A percentile compares a stretch with the other conserved stretches of the same genome.
Conservation (phyloP, 2,797 vertebrate genomes). For the Gorsachius magnificus region DNA sequence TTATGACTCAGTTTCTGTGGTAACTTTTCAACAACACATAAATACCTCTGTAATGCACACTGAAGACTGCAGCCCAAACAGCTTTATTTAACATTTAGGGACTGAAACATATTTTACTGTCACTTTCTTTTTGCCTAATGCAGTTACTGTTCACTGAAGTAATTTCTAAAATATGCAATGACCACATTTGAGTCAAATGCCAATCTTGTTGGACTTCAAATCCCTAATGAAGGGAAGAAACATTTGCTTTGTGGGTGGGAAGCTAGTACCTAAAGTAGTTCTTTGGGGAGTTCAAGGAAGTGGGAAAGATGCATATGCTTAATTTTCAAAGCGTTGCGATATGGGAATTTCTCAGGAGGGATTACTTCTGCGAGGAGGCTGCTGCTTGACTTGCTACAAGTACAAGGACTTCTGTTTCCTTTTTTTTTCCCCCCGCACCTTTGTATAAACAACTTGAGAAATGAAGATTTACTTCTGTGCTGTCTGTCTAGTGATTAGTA, state of each 20-base stretch:
- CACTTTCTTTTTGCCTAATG: slow-evolving; percentile 27
- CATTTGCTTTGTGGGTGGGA: slow-evolving; percentile 30
- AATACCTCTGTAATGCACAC: neutral
- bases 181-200: slow-evolving; percentile 24
- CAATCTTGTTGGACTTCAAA: neutral
- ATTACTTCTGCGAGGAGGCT: neutral
- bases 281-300: neutral
- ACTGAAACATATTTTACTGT: neutral
- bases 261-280: neutral
- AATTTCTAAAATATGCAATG: slow-evolving; percentile 35
- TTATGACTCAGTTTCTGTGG: slow-evolving; percentile 7
- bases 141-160: slow-evolving; percentile 19
- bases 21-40: neutral
- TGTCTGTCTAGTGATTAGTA: neutral
- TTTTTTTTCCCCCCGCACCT: neutral
- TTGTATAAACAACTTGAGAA: neutral
- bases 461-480: neutral
- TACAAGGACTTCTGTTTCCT: neutral
- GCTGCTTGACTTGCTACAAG: neutral
- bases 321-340: neutral
- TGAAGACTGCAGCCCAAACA: neutral
- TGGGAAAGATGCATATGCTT: neutral
- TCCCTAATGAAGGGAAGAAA: slow-evolving; percentile 4
- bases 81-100: neutral
- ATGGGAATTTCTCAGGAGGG: neutral